Percentiles rank a stretch among this genome's conserved stretches.
Conservation (phyloP, 1,140 invertebrate species). For the Myzus persicae region DNA sequence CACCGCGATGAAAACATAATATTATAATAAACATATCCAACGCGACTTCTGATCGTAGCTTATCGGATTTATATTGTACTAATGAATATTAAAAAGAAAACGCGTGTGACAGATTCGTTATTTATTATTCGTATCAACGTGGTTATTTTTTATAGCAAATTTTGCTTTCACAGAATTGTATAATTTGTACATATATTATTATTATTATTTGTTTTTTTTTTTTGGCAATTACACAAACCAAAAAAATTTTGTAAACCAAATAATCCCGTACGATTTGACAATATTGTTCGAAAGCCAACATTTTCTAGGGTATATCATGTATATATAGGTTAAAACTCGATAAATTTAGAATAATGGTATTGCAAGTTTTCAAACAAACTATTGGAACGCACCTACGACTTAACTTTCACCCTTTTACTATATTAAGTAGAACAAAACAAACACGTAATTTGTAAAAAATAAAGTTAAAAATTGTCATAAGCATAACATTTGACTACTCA, state of each 20-base stretch:
- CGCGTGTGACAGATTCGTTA: not conserved
- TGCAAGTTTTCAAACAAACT: not conserved
- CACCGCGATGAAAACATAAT: slow-evolving; percentile 2
- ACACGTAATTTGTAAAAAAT: not conserved
- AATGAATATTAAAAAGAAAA: not conserved
- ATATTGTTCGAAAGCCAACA: slow-evolving; percentile 33
- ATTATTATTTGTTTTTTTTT: not conserved
- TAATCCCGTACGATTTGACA: not conserved
- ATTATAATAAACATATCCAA: not conserved
- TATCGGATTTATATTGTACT: not conserved
- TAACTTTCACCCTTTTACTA: not conserved
- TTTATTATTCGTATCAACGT: slow-evolving; percentile 18
- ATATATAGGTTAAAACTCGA: slow-evolving; percentile 25
- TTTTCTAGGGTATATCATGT: not conserved
- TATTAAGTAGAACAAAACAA: not conserved
- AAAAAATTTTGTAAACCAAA: not conserved
- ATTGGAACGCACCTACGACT: not conserved
- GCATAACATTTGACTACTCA: not conserved
- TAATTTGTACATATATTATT: not conserved
- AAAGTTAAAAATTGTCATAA: not conserved
- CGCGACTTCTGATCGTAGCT: not conserved
- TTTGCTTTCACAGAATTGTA: not conserved
- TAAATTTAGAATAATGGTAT: slow-evolving; percentile 35
- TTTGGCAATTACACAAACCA: slow-evolving; percentile 14
- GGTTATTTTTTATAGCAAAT: not conserved